Conservation (phyloP, 92 coral and sea anemone species). For the Porites divaricata region DNA sequence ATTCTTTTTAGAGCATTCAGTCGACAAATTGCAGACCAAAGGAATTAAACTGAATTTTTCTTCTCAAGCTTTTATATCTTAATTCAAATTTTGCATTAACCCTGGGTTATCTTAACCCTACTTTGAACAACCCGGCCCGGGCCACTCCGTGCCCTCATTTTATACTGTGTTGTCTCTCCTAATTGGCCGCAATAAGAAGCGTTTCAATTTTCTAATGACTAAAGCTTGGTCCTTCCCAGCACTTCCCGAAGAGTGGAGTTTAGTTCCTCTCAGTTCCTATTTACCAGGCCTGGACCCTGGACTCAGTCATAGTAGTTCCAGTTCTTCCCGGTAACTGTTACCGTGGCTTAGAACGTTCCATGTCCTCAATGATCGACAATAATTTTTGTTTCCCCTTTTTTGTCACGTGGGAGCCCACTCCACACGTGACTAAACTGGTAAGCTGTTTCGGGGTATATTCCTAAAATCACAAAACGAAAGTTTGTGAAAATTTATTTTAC, state of each 20-base stretch:
- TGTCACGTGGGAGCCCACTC: constrained; percentile 97
- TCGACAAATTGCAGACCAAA: too few species aligned
- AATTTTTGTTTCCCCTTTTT: constrained; percentile 96
- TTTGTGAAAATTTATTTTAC: neutral
- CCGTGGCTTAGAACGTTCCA: constrained; percentile 85
- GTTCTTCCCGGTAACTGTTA: constrained; percentile 12
- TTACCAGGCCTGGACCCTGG: neutral
- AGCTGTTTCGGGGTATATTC: constrained; percentile 94
- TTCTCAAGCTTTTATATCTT: too few species aligned
- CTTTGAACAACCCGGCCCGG: too few species aligned
- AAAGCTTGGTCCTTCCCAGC: neutral
- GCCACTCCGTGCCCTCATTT: too few species aligned
- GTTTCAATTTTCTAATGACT: neutral
- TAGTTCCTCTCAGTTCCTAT: neutral
- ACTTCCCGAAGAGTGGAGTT: neutral
- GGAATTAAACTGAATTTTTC: too few species aligned
- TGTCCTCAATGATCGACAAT: constrained; percentile 87
- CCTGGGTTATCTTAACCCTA: too few species aligned
- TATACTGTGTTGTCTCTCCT: too few species aligned
- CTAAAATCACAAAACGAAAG: constrained; percentile 36
- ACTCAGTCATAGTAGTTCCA: neutral
- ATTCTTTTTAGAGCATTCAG: too few species aligned
- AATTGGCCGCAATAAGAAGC: too few species aligned
- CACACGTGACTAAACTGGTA: constrained; percentile 94
- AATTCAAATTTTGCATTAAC: too few species aligned